phyloP scores from a whole-genome alignment of 2,113 vertebrate genomes.

The Heptranchias perlo region DNA sequence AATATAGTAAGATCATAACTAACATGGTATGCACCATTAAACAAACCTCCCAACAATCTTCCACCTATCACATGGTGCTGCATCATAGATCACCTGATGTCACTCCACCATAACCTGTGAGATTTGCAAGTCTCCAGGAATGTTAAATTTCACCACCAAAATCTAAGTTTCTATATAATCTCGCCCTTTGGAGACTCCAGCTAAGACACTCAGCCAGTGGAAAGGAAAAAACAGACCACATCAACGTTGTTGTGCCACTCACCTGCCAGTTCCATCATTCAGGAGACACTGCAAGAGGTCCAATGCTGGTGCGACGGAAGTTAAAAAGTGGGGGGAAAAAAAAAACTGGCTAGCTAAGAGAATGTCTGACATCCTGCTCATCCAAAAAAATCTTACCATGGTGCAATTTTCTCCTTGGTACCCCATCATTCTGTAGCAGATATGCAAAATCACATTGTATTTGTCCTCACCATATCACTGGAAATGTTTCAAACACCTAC shows the following conservation, averaged over 20 bases:
- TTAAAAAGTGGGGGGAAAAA: too few species aligned
- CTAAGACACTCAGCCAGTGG: too few species aligned
- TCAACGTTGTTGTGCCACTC: too few species aligned
- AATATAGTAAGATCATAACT: neutral
- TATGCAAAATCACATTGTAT: neutral
- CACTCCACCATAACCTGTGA: neutral
- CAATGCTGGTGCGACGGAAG: too few species aligned
- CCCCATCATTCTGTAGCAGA: neutral
- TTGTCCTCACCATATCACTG: neutral
- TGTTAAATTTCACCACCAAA: neutral
- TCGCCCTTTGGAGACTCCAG: too few species aligned
- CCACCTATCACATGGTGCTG: neutral
- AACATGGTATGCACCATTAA: neutral
- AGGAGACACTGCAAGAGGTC: too few species aligned
- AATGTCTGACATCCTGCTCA: too few species aligned
- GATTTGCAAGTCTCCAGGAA: neutral
- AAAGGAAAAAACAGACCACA: too few species aligned
- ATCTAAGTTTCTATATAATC: neutral
- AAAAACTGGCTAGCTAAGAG: too few species aligned
- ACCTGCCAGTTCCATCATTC: too few species aligned
- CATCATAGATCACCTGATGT: neutral
- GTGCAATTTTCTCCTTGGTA: neutral
- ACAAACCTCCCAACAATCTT: neutral
- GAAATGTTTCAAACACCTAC: too few species aligned
- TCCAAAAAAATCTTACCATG: neutral